Percentiles rank a stretch among this genome's conserved stretches.
These are phyloP conservation scores for Corythaeola cristata DNA, from an alignment of 2,113 vertebrate genomes.

Conservation along the genomic window DNA sequence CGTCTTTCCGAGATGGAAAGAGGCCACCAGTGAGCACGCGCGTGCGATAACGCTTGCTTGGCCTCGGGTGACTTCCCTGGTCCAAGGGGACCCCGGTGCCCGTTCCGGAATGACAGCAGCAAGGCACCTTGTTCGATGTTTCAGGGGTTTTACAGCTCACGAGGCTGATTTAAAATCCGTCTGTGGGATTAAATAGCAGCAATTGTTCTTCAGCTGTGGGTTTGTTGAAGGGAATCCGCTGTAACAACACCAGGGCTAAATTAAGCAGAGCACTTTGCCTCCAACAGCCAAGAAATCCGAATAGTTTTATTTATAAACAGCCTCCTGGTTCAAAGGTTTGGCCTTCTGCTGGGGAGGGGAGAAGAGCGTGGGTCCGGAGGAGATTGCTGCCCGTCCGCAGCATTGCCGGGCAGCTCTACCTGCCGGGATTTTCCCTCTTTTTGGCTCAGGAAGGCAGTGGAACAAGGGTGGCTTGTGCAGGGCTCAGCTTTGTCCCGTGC, in stretches of 20 bases:
- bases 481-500: not conserved
- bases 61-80: not conserved
- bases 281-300: not conserved
- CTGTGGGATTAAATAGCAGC: slow-evolving; percentile 14
- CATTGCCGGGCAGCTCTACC: not conserved
- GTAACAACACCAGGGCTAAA: slow-evolving; percentile 15
- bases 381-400: not conserved
- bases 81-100: not conserved
- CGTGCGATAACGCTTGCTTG: not conserved
- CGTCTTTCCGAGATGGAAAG: not conserved
- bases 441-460: slow-evolving; percentile 1
- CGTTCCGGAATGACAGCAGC: not conserved
- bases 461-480: slow-evolving; percentile 36
- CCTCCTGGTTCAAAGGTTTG: not conserved
- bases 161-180: not conserved
- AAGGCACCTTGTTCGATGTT: not conserved
- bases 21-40: fast-evolving
- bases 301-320: not conserved
- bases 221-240: not conserved
- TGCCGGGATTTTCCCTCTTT: not conserved
- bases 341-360: not conserved
- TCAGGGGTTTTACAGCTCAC: not conserved
- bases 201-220: slow-evolving; percentile 26
- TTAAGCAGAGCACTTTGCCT: not conserved
- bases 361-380: not conserved